These are phyloP conservation scores for Amphipyra berbera DNA, from an alignment of 2,888 invertebrate species.

Conservation along the genomic window DNA sequence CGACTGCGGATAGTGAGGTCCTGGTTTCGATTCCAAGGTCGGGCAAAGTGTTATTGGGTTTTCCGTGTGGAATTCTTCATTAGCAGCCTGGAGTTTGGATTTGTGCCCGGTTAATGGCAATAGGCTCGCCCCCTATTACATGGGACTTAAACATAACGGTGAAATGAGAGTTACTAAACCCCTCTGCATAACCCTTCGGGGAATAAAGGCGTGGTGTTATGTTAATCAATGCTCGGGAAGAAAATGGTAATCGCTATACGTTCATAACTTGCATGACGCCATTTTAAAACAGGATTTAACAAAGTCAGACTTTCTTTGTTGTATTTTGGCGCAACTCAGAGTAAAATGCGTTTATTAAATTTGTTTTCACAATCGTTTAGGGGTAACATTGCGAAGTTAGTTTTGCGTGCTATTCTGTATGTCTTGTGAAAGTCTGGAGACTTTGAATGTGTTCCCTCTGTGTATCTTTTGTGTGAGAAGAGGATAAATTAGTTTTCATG, in stretches of 20 bases:
- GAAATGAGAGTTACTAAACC: too few species aligned
- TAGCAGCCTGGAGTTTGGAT: too few species aligned
- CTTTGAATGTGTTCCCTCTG: neutral
- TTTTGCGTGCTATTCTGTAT: constrained; percentile 7
- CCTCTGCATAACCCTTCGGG: too few species aligned
- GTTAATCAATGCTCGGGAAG: neutral
- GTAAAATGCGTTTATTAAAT: constrained; percentile 62
- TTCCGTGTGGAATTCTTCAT: too few species aligned
- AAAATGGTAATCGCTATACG: constrained; percentile 11
- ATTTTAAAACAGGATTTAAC: constrained; percentile 51
- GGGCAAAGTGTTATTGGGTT: too few species aligned
- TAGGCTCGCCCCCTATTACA: too few species aligned
- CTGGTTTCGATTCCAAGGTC: too few species aligned
- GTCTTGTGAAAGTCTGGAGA: constrained; percentile 2
- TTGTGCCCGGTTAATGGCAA: too few species aligned
- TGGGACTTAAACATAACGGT: too few species aligned
- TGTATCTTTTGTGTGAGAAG: neutral
- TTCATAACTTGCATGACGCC: constrained; percentile 20
- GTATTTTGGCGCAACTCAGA: constrained; percentile 49
- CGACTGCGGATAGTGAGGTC: too few species aligned
- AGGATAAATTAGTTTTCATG: neutral
- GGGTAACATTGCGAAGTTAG: constrained; percentile 26
- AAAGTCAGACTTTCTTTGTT: constrained; percentile 58
- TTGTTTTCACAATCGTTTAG: constrained; percentile 56
- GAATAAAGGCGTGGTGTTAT: too few species aligned